Base-by-base conservation (phyloP, 2,797 vertebrate genomes). In the Labeo calbasu region DNA sequence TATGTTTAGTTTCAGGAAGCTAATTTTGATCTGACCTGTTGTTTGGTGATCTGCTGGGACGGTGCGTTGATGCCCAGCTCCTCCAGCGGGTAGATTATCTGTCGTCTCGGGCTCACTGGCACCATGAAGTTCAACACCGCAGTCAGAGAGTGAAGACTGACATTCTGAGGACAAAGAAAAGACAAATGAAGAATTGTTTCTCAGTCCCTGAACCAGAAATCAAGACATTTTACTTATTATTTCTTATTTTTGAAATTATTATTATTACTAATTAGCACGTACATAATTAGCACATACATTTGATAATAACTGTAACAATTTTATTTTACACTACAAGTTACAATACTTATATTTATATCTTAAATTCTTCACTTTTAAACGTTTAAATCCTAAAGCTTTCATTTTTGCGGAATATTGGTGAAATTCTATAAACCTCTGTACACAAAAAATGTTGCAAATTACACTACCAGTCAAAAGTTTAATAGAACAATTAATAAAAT, bases 11-110 rank as follows among this genome's bases (percentile, higher is more conserved):
- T 59, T 23, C 13, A 15, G 43, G 23, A 36, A 25, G 7, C 53
- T 28, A 14, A 55, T 25, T 77, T 21, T 14, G 7, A 94, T n/a
- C 97, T 93, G 96, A 99, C 98, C 97, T 96, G 95, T 88, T 97
- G 93, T 92, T 95, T 90, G 69, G 95, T 97, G 96, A 99, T 93
- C 87, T 83, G 93, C 89, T 92, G 93, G 88, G 96, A 96, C 4
- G 97, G 97, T 84, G 95, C 95, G 57, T 96, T 97, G 92, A 88
- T 89, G 92, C 96, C 96, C 90, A 99, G 97, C 94, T 97, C 95
- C 94, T 96, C 93, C 96, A 97, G 95, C 53, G 97, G 96, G 95
- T 96, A 99, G 92, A 96, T 92, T 95, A 99, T 96, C 96, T 98
- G 98, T 87, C 94, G 96, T 89, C 98, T 95, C 0, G 96, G 96